Conservation (phyloP, 1,140 invertebrate genomes). For the Bombus polaris region DNA sequence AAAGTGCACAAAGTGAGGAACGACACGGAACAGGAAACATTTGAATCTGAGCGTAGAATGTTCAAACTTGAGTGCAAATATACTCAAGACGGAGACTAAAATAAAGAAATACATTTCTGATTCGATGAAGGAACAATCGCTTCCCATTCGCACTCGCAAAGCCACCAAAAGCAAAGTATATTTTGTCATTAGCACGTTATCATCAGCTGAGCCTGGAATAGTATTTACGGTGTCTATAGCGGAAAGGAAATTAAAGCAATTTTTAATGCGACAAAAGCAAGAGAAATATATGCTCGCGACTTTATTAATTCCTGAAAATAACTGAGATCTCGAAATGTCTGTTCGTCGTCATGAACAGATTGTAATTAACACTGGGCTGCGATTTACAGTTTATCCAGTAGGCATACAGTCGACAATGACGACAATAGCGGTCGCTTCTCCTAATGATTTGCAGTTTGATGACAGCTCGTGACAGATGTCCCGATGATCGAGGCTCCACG, state of each 20-base stretch:
- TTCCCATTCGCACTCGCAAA: not conserved
- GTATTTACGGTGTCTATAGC: not conserved
- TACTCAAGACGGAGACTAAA: no score
- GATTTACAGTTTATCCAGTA: not conserved
- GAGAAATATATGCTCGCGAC: not conserved
- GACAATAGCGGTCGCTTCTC: not conserved
- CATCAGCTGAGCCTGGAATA: not conserved
- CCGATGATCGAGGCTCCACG: not conserved
- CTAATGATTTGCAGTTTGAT: constrained; percentile 18
- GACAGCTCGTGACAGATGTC: not conserved
- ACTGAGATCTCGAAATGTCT: constrained; percentile 6
- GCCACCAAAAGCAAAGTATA: not conserved
- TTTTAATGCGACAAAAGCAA: constrained; percentile 12
- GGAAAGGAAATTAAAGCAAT: constrained; percentile 7
- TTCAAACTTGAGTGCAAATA: no score
- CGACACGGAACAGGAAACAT: not conserved
- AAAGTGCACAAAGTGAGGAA: not conserved
- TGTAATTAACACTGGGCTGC: constrained; percentile 12
- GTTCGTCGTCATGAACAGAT: constrained; percentile 4
- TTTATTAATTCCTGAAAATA: constrained; percentile 37
- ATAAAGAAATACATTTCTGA: not conserved
- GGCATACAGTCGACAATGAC: constrained; percentile 8
- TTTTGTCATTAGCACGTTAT: constrained; percentile 13
- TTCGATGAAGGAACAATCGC: not conserved
- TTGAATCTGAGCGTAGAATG: not conserved